A percentile compares a stretch with the other conserved stretches of the same genome.
These are phyloP conservation scores for Hirtodrosophila cameraria DNA, from an alignment of 2,888 invertebrate species.

Conservation along the genomic window DNA sequence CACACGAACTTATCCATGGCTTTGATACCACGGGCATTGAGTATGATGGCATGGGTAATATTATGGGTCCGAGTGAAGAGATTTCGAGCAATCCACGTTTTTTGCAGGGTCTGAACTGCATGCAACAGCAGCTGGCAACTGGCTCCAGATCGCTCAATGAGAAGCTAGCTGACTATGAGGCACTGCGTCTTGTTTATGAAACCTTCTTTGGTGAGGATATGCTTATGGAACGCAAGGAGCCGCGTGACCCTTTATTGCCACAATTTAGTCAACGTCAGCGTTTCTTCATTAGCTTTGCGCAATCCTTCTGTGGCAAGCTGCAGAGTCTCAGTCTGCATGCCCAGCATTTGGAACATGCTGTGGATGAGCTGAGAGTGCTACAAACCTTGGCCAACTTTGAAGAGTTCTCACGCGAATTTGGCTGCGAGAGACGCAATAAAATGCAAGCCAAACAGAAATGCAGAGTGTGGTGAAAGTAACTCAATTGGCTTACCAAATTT, in stretches of 20 bases:
- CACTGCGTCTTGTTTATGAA: slow-evolving; percentile 78
- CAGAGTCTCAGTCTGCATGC: slow-evolving; percentile 63
- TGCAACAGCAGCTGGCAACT: slow-evolving; percentile 78
- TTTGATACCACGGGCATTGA: slow-evolving; percentile 81
- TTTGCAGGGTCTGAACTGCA: slow-evolving; percentile 71
- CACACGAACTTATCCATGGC: slow-evolving; percentile 81
- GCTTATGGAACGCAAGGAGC: slow-evolving; percentile 38
- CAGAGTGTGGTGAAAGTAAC: slow-evolving; percentile 74
- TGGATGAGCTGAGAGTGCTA: slow-evolving; percentile 78
- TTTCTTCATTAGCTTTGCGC: slow-evolving; percentile 81
- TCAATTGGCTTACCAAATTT: too few species aligned
- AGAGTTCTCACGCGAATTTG: slow-evolving; percentile 77
- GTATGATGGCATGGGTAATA: slow-evolving; percentile 79
- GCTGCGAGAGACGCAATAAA: slow-evolving; percentile 72
- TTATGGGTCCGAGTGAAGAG: slow-evolving; percentile 81
- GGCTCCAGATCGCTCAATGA: slow-evolving; percentile 77
- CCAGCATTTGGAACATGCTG: slow-evolving; percentile 73
- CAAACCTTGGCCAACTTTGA: slow-evolving; percentile 81
- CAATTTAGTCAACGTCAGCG: slow-evolving; percentile 76
- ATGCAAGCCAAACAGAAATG: slow-evolving; percentile 80
- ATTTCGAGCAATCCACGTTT: slow-evolving; percentile 73
- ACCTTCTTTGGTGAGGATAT: slow-evolving; percentile 67
- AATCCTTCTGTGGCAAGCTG: slow-evolving; percentile 80
- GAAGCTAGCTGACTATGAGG: slow-evolving; percentile 81
- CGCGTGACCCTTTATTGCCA: slow-evolving; percentile 59